Conservation (phyloP, 2,113 vertebrate species). For the Hippopotamus amphibius region DNA sequence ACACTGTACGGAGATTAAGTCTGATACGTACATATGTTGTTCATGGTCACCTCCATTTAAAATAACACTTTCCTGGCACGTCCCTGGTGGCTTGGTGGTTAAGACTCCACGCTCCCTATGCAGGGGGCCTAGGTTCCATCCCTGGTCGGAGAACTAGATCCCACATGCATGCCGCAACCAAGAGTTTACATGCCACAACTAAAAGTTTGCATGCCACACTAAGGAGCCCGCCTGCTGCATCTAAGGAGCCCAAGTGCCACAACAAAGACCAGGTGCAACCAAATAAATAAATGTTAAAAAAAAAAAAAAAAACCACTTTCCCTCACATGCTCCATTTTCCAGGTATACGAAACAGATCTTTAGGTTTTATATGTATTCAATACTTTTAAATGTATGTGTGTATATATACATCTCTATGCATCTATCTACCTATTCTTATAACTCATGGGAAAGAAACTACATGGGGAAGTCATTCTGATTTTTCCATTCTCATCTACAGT, state of each 20-base stretch:
- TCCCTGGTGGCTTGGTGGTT: no score
- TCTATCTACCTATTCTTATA: background rate
- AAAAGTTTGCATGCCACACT: no score
- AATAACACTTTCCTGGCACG: background rate
- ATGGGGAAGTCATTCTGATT: background rate
- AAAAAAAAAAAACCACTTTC: background rate
- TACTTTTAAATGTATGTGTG: background rate
- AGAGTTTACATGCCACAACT: no score
- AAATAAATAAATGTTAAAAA: no score
- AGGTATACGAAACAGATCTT: background rate
- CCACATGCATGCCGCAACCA: no score
- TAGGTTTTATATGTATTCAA: background rate
- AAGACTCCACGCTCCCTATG: no score
- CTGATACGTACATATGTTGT: background rate
- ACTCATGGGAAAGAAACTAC: background rate
- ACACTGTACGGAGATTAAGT: background rate
- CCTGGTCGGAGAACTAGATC: no score
- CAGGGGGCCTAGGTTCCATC: no score
- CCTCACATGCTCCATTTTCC: background rate
- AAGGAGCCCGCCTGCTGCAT: no score
- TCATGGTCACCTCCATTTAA: background rate
- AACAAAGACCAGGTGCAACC: no score
- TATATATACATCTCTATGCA: background rate
- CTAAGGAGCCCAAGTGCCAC: no score
- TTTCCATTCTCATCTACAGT: background rate